Percentiles rank a stretch among this genome's conserved stretches.
These are phyloP conservation scores for Varanus komodoensis DNA, from an alignment of 2,113 vertebrate genomes.

Conservation along the genomic window DNA sequence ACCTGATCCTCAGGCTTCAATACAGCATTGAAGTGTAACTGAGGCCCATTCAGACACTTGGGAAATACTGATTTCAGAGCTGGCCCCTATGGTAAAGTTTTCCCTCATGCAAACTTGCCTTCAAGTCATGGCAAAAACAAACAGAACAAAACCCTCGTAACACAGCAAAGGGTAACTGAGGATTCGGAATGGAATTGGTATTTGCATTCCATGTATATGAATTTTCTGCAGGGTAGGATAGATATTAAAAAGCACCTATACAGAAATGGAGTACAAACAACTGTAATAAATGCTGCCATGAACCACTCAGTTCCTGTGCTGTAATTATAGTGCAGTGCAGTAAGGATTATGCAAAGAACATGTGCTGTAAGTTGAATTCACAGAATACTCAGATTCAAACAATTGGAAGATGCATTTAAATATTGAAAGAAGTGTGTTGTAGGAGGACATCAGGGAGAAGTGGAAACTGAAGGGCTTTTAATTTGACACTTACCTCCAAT, in stretches of 20 bases:
- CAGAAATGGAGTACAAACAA: constrained; percentile 36
- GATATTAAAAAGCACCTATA: constrained; percentile 43
- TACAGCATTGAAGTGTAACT: background rate
- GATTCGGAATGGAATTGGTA: background rate
- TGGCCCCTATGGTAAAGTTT: background rate
- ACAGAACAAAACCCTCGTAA: background rate
- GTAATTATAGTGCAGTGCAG: constrained; percentile 42
- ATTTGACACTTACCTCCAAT: constrained; percentile 86
- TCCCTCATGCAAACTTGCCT: background rate
- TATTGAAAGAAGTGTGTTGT: constrained; percentile 42
- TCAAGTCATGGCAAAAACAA: background rate
- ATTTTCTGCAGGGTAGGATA: constrained; percentile 9
- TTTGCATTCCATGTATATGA: constrained; percentile 19
- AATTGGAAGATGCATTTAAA: constrained; percentile 41
- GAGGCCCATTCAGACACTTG: background rate
- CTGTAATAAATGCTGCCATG: constrained; percentile 49
- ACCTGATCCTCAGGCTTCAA: background rate
- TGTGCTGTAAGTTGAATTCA: constrained; percentile 23
- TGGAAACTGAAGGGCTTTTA: constrained; percentile 19
- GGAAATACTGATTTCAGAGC: background rate
- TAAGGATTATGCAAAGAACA: constrained; percentile 42
- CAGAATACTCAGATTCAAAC: constrained; percentile 50
- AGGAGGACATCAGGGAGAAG: constrained; percentile 1
- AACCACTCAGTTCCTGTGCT: constrained; percentile 52
- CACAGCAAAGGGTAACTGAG: background rate